Conservation (phyloP, 1,140 invertebrate species). For the Anadara kagoshimensis region DNA sequence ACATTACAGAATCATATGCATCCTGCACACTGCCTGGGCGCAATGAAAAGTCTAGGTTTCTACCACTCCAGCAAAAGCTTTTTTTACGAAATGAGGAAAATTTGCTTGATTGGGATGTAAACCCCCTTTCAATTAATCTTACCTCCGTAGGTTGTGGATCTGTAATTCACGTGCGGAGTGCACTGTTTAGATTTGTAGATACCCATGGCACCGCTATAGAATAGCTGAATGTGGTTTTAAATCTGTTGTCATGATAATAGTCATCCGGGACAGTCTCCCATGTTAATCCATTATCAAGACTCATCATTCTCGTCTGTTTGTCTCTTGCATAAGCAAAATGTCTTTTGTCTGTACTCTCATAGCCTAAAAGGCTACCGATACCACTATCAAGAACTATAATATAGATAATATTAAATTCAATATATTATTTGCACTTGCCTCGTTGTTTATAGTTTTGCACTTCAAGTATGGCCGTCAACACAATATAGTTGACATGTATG, state of each 20-base stretch:
- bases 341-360: constrained; percentile 21
- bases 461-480: no score
- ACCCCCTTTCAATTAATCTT: no score
- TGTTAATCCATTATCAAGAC: constrained; percentile 33
- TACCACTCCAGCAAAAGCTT: no score
- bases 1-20: no score
- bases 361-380: constrained; percentile 39
- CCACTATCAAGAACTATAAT: constrained; percentile 34
- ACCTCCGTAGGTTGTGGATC: constrained; percentile 45
- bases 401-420: no score
- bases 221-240: background rate
- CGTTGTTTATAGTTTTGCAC: no score
- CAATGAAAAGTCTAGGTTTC: no score
- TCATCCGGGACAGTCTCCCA: constrained; percentile 34
- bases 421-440: no score
- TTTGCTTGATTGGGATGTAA: no score
- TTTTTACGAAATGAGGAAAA: no score
- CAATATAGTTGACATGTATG: no score
- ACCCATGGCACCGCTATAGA: constrained; percentile 39
- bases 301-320: constrained; percentile 42
- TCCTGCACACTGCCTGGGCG: no score
- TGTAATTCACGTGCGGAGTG: constrained; percentile 18
- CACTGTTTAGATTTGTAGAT: constrained; percentile 3
- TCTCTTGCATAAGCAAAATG: constrained; percentile 43
- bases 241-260: constrained; percentile 6